Evolutionary conservation across 2,113 vertebrate genomes (phyloP), one percentile per base, ranked within the genome.

Genomic region (Marmota monax): DNA sequence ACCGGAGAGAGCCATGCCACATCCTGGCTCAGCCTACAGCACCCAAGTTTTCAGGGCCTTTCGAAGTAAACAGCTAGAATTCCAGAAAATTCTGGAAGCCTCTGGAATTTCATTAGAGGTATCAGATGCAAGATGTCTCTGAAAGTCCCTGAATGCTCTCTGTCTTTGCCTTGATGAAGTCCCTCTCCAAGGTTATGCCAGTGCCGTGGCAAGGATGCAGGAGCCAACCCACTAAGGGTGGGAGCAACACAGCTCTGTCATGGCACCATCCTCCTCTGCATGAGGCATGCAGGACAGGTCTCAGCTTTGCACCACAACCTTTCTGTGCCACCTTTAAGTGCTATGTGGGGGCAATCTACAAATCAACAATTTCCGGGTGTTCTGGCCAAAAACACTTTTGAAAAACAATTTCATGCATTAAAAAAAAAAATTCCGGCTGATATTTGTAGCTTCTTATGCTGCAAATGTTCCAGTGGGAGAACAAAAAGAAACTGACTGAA

Each of bases 301-400:
- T 27, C 74, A n/a, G 29, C 45, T 32, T 7, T 1, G 17, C 0
- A 2, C 77, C 27, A 17, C 8, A 45, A 23, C 37, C 83, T 37
- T 95, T 69, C 94, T 76, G 39, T 69, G 78, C 96, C 89, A 83
- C 95, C 83, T 96, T 82, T 90, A 37, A 79, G 94, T 90, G 20
- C 37, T 16, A 4, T 65, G 90, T 72, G 16, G 23, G 65, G 96
- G 90, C 97, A 13, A 53, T 96, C 91, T 37, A 53, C 45, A 5
- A 14, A 27, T 88, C 65, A 69, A 80, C 80, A 77, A 4, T 34
- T 7, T 6, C 67, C 86, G 23, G 84, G 9, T 5, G 8, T 5
- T 16, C 72, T 29, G n/a, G 3, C 9, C n/a, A 18, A 58, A 61
- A 45, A 22, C 29, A 27, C 53, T 48, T 61, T 17, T 61, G 3